Conservation (phyloP, 1,140 invertebrate species). For the Pogonognathellus flavescens region DNA sequence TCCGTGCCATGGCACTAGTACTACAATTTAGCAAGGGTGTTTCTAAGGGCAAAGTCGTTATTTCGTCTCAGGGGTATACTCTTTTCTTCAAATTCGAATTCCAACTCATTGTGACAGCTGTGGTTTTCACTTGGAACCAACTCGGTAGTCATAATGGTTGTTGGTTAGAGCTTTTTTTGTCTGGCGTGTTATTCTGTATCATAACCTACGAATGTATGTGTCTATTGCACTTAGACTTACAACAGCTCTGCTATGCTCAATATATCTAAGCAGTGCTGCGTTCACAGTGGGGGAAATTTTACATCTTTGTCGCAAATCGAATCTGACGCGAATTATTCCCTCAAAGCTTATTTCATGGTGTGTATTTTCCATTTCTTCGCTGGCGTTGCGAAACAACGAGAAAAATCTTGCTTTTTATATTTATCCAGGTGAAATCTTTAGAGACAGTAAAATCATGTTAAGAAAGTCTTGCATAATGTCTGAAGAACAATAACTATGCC, state of each 20-base stretch:
- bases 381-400: not conserved
- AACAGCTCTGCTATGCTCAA: not conserved
- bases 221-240: not conserved
- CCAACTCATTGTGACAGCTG: slow-evolving; percentile 43
- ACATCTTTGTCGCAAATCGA: slow-evolving; percentile 48
- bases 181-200: too few species aligned
- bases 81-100: slow-evolving; percentile 38
- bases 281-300: slow-evolving; percentile 2
- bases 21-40: slow-evolving; percentile 39
- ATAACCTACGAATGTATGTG: not conserved
- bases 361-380: slow-evolving; percentile 26
- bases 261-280: not conserved
- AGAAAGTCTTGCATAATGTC: not conserved
- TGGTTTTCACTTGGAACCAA: slow-evolving; percentile 7
- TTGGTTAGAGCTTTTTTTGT: slow-evolving; percentile 1
- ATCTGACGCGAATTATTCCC: slow-evolving; percentile 46
- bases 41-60: slow-evolving; percentile 39
- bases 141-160: slow-evolving; percentile 29
- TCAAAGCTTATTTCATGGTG: slow-evolving; percentile 28
- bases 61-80: slow-evolving; percentile 41
- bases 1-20: not conserved
- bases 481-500: not conserved
- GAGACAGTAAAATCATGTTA: slow-evolving; percentile 35
- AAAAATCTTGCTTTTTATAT: slow-evolving; percentile 35
- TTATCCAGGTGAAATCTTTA: slow-evolving; percentile 42